Evolutionary conservation across 1,140 invertebrate species (phyloP), one percentile per base, ranked within the genome.

Genomic region (Drosophila punjabiensis): DNA sequence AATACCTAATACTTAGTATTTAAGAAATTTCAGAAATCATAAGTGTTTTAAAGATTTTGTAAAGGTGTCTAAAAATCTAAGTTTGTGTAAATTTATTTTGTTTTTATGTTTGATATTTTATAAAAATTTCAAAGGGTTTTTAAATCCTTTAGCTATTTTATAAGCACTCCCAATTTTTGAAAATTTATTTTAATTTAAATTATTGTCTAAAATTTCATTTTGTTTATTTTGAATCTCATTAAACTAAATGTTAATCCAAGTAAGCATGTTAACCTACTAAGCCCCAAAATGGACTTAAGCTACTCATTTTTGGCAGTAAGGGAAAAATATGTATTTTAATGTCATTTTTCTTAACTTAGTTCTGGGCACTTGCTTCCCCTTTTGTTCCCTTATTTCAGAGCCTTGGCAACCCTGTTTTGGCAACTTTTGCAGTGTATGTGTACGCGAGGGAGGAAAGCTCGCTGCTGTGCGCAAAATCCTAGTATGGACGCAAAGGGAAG

Each of bases 381-480:
- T 56, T 1, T 5, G 18, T 11, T 14, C 8, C 6, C 1, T 37
- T 45, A 30, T 35, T 52, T 24, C 3, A 0, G n/a, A 3, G 9
- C 1, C 45, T 61, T 79, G 76, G 24, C 82, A 89, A 80, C 82
- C 60, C 82, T 86, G 39, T 20, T 35, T 3, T 30, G 39, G 61
- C 18, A 37, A 59, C 60, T 53, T 60, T 88, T 47, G 41, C 61
- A 52, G 52, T 67, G 66, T 76, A 63, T 76, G 43, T 84, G 68
- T 79, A 67, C 73, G 74, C 45, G 61, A 59, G 69, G 62, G 43
- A 64, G 60, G 71, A 87, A 88, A 87, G 83, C 83, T 87, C 61
- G 32, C 18, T 3, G 56, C 6, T 63, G 28, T 82, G 81, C 85
- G 55, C 64, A 79, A 16, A 64, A 65, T 53, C 39, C 28, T 56